Percentiles rank a stretch among this genome's conserved stretches.
phyloP scores from a whole-genome alignment of 2,888 invertebrate genomes.

The Xylota sylvarum region DNA sequence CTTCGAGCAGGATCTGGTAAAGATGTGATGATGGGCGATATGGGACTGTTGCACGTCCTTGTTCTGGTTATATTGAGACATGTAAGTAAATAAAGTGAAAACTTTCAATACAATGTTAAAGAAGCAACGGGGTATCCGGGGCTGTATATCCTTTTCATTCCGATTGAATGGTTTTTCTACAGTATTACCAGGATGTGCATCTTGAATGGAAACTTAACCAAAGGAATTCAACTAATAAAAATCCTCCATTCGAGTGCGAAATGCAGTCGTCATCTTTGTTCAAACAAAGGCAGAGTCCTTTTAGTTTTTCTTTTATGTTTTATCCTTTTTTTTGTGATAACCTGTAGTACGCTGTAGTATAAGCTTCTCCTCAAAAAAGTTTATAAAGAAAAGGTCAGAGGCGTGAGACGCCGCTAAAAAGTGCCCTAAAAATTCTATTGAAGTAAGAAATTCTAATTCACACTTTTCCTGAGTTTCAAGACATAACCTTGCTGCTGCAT shows the following conservation, averaged over 20 bases:
- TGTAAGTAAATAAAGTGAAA: slow-evolving; percentile 55
- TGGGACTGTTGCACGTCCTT: slow-evolving; percentile 28
- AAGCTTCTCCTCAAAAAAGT: no score
- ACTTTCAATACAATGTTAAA: slow-evolving; percentile 4
- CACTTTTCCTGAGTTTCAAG: no score
- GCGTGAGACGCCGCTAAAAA: no score
- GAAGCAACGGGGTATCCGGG: slow-evolving; percentile 12
- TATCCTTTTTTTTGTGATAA: slow-evolving; percentile 54
- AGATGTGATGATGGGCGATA: not conserved
- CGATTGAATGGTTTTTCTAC: slow-evolving; percentile 71
- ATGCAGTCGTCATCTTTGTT: slow-evolving; percentile 72
- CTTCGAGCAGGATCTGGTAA: not conserved
- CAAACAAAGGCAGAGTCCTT: slow-evolving; percentile 62
- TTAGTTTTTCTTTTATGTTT: slow-evolving; percentile 32
- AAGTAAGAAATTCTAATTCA: no score
- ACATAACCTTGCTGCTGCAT: no score
- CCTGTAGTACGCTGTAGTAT: slow-evolving; percentile 43
- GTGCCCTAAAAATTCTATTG: no score
- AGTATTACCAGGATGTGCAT: slow-evolving; percentile 66
- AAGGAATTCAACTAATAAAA: slow-evolving; percentile 85
- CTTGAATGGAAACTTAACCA: slow-evolving; percentile 76
- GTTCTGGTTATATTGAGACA: slow-evolving; percentile 28
- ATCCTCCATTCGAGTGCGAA: slow-evolving; percentile 85
- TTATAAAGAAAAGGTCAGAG: no score
- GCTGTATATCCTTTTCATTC: slow-evolving; percentile 66